Conservation (phyloP, 2,888 invertebrate genomes). For the Agrilus mali region DNA sequence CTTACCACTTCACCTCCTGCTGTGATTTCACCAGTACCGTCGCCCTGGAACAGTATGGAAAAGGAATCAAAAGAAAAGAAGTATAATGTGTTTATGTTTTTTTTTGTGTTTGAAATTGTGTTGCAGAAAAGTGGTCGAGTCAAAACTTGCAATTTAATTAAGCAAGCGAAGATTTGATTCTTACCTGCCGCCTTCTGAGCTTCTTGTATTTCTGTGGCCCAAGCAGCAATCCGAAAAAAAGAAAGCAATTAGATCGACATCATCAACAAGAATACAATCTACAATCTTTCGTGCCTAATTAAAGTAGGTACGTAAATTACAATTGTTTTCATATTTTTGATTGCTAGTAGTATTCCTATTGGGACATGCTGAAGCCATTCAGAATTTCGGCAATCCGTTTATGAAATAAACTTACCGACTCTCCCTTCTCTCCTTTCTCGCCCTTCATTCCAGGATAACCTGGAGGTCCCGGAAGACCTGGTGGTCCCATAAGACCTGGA, state of each 20-base stretch:
- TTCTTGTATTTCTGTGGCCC: conserved; percentile 67
- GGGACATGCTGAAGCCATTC: too few species aligned
- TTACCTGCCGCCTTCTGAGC: conserved; percentile 67
- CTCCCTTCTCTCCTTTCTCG: conserved; percentile 85
- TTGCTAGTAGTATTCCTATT: too few species aligned
- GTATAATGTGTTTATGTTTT: not conserved
- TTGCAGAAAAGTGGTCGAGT: conserved; percentile 3
- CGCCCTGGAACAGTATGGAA: conserved; percentile 53
- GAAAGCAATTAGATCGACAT: conserved; percentile 12
- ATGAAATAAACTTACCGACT: conserved; percentile 59
- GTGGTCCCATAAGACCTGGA: conserved; percentile 88
- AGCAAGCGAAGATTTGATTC: conserved; percentile 28
- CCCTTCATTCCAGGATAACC: conserved; percentile 85
- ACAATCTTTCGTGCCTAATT: not conserved
- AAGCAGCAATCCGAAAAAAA: conserved; percentile 18
- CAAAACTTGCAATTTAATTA: conserved; percentile 9
- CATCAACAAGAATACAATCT: conserved; percentile 2
- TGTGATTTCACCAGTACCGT: conserved; percentile 65
- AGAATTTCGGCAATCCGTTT: not conserved
- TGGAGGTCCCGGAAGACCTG: conserved; percentile 69
- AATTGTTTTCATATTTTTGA: not conserved
- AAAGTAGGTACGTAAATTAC: not conserved
- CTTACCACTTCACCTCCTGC: conserved; percentile 62
- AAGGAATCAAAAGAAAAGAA: conserved; percentile 22
- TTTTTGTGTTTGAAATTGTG: not conserved